A percentile compares a stretch with the other conserved stretches of the same genome.
phyloP scores from a whole-genome alignment of 2,797 vertebrate genomes.

The Intellagama lesueurii region DNA sequence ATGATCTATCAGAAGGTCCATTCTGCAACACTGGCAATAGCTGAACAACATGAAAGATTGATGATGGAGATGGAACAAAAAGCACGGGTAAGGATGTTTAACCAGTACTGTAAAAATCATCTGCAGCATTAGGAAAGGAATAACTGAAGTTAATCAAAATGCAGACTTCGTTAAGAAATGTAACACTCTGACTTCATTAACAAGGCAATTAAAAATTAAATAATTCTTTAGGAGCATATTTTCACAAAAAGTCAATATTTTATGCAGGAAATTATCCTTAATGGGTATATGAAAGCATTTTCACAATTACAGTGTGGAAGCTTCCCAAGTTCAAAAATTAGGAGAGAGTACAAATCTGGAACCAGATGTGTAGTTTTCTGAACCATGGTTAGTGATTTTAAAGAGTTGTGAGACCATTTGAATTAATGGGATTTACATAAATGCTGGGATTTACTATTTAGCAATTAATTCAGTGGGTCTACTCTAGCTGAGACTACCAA shows the following conservation, averaged over 20 bases:
- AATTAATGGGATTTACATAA: too few relatives aligned
- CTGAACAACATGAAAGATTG: conserved; percentile 97
- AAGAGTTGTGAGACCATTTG: not conserved
- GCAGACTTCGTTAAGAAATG: not conserved
- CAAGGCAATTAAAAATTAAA: not conserved
- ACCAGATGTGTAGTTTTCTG: not conserved
- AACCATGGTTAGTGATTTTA: not conserved
- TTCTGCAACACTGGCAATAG: conserved; percentile 96
- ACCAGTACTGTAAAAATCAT: conserved; percentile 2
- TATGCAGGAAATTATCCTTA: not conserved
- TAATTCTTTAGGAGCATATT: not conserved
- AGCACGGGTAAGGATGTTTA: conserved; percentile 87
- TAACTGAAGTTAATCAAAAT: not conserved
- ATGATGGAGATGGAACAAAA: conserved; percentile 99
- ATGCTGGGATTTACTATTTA: too few relatives aligned
- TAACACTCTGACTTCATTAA: not conserved
- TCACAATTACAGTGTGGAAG: not conserved
- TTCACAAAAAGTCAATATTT: not conserved
- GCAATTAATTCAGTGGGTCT: too few relatives aligned
- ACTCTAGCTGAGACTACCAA: too few relatives aligned
- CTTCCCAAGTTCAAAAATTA: not conserved
- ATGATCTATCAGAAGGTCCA: conserved; percentile 99
- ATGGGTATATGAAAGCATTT: not conserved
- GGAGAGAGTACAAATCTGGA: not conserved
- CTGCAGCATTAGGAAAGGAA: not conserved